A percentile compares a stretch with the other conserved stretches of the same genome.
Evolutionary conservation across 1,140 invertebrate genomes (phyloP).

Genomic region (Leptonema lineaticorne): DNA sequence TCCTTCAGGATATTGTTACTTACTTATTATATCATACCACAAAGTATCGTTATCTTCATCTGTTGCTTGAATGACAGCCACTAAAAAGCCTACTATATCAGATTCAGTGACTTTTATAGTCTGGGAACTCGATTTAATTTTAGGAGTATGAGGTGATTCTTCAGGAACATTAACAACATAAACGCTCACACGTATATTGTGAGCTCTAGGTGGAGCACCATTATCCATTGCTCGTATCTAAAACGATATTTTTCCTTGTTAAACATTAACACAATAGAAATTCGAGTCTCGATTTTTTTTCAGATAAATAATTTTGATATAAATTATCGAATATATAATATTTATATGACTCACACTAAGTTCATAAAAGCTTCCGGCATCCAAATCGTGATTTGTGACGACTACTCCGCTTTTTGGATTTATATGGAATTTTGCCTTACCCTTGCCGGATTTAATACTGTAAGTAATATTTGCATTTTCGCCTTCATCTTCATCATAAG

Average conservation of each 20-base stretch:
- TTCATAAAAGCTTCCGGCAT: constrained; percentile 75
- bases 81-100: constrained; percentile 79
- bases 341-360: constrained; percentile 65
- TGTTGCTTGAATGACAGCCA: constrained; percentile 76
- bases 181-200: constrained; percentile 70
- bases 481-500: constrained; percentile 80
- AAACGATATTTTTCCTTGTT: constrained; percentile 37
- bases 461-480: constrained; percentile 80
- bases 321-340: neutral
- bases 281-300: no score
- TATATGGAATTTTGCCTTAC: constrained; percentile 75
- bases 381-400: constrained; percentile 52
- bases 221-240: constrained; percentile 81
- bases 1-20: constrained; percentile 54
- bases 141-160: constrained; percentile 64
- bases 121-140: constrained; percentile 63
- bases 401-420: constrained; percentile 78
- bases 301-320: neutral
- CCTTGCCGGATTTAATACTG: constrained; percentile 73
- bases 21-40: constrained; percentile 89
- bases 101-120: constrained; percentile 78
- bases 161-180: constrained; percentile 61
- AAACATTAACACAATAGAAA: no score
- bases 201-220: constrained; percentile 68
- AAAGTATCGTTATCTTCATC: constrained; percentile 82